Evolutionary conservation across 2,113 vertebrate species (phyloP).

Genomic region (Micronycteris hirsuta): DNA sequence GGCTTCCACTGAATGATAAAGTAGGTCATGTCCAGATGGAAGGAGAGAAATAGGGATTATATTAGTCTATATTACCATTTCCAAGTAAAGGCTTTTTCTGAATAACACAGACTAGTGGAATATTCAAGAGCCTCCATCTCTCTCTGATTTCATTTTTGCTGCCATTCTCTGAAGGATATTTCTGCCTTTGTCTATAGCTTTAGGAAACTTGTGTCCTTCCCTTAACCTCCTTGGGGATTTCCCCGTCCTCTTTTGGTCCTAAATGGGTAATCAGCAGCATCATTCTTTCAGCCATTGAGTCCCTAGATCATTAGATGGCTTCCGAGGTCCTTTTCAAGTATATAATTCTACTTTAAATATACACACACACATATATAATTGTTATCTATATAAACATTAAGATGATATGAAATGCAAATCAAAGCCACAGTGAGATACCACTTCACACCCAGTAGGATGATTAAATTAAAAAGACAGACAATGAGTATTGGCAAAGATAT

Average conservation of each 20-base stretch:
- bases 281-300: not conserved
- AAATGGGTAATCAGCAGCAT: not conserved
- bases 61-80: not conserved
- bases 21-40: not conserved
- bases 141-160: not conserved
- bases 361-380: not conserved
- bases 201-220: not conserved
- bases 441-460: not conserved
- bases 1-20: not conserved
- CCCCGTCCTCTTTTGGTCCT: not conserved
- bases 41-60: not conserved
- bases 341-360: not conserved
- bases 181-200: not conserved
- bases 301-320: not conserved
- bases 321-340: not conserved
- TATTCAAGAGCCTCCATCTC: not conserved
- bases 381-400: not conserved
- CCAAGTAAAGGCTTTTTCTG: not conserved
- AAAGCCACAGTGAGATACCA: not conserved
- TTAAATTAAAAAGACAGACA: not conserved
- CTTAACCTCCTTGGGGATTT: not conserved
- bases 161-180: not conserved
- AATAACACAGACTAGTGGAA: not conserved
- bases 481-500: not conserved
- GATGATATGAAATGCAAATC: constrained; percentile 1